Base-by-base conservation (phyloP, 2,888 invertebrate species). In the Aquatica leii region DNA sequence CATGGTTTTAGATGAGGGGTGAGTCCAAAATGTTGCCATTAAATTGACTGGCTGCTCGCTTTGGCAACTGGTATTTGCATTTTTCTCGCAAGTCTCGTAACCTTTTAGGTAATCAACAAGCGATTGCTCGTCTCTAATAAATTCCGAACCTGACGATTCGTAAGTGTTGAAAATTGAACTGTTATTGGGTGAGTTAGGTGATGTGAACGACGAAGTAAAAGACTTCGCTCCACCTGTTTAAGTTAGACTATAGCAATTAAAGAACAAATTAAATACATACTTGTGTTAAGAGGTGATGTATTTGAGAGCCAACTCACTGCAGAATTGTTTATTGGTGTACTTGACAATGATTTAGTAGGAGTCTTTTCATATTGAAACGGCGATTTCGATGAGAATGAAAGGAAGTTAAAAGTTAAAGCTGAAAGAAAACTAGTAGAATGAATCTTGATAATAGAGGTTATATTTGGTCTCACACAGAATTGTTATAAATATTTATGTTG, bases 21-120 rank as follows among this genome's bases (percentile, higher is more conserved):
- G 85, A 35, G 81, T 84, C 86, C 85, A 86, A 73, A 86, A 86
- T 1, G 84, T 83, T 69, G 84, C 85, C 46, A 86, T 74, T 50
- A 85, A 75, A 76, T 84, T 85, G 1, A 81, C 80, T 0, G 82
- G 80, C 58, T 82, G 82, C 71, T 83, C 82, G 5, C 80, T 74
- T 43, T 72, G 73, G 57, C 69, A 76, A 14, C 66, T 71, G 17
- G 74, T 51, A 67, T 74, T 78, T 24, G 72, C 71, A 1, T 74
- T 71, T 66, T 75, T 79, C 65, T 80, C 79, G 37, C 74, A 72
- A 12, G 74, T 74, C 51, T 80, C 78, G 57, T 79, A 78, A 48
- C 81, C 78, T 73, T 79, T 81, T 40, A 86, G 76, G 74, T 84
- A 85, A 54, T 82, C 77, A 14, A 80, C 77, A 34, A 86, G 76